Conservation (phyloP, 2,888 invertebrate species). For the Rhingia rostrata region DNA sequence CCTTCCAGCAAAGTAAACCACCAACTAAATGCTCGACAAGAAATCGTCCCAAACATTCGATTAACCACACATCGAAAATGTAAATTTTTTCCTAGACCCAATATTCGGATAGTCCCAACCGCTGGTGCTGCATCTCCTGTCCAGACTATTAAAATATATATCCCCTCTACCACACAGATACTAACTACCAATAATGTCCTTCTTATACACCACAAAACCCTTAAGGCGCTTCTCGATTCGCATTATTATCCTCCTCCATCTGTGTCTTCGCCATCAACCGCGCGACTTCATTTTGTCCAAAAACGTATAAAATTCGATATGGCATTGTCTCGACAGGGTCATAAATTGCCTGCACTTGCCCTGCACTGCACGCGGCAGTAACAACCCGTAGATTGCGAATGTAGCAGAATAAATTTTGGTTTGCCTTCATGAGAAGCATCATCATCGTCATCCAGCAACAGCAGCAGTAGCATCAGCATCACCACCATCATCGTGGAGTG, state of each 20-base stretch:
- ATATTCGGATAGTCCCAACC: background rate
- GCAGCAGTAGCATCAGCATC: constrained; percentile 3
- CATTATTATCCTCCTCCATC: constrained; percentile 57
- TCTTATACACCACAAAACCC: constrained; percentile 36
- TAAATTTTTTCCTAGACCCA: constrained; percentile 48
- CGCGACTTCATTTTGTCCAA: constrained; percentile 73
- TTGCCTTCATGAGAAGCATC: constrained; percentile 58
- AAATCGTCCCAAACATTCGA: background rate
- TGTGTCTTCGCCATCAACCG: constrained; percentile 52
- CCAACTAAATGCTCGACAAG: constrained; percentile 31
- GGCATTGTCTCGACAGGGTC: constrained; percentile 74
- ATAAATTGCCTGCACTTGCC: constrained; percentile 72
- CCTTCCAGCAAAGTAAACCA: background rate
- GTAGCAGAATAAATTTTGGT: constrained; percentile 66
- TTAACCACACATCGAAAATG: constrained; percentile 45
- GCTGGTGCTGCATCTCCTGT: constrained; percentile 1
- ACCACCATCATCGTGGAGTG: constrained; percentile 16
- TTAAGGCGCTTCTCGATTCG: constrained; percentile 36
- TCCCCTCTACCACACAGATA: background rate
- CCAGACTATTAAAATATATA: constrained; percentile 31
- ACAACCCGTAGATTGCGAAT: constrained; percentile 34
- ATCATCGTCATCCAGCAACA: constrained; percentile 33
- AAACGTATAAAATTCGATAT: constrained; percentile 71
- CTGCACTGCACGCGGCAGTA: constrained; percentile 46
- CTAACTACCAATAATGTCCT: constrained; percentile 68